phyloP scores from a whole-genome alignment of 2,797 vertebrate species.

The Protosalanx chinensis region DNA sequence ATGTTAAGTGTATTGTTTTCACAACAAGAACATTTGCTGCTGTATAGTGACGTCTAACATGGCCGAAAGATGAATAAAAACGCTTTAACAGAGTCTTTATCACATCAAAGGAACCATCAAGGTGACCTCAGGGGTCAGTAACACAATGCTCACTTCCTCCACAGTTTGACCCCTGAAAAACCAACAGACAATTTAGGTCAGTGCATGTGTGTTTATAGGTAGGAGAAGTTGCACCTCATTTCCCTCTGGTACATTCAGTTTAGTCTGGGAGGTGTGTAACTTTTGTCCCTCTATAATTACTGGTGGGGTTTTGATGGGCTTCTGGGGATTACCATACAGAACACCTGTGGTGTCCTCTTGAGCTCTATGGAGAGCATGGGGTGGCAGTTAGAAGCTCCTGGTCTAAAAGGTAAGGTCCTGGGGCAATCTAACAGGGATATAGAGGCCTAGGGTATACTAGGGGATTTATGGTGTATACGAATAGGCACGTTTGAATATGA shows the following conservation, averaged over 20 bases:
- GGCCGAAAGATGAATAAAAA: too few species aligned
- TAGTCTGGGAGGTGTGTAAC: conserved; percentile 65
- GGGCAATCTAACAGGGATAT: background rate
- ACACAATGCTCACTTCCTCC: conserved; percentile 66
- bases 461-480: background rate
- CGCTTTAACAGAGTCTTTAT: background rate
- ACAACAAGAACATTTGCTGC: background rate
- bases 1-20: background rate
- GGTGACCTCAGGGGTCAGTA: conserved; percentile 51
- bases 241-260: conserved; percentile 56
- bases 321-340: conserved; percentile 49
- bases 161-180: conserved; percentile 47
- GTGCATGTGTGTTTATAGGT: conserved; percentile 1
- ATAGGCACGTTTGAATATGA: too few species aligned
- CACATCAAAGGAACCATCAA: background rate
- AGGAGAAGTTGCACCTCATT: conserved; percentile 19
- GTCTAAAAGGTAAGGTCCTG: conserved; percentile 1
- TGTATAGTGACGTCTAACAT: background rate
- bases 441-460: background rate
- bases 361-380: conserved; percentile 21
- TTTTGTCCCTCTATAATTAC: conserved; percentile 53
- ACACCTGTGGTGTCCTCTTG: conserved; percentile 49
- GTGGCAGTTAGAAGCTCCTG: background rate
- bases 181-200: conserved; percentile 30
- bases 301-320: conserved; percentile 34